Percentiles rank a stretch among this genome's conserved stretches.
Conservation (phyloP, 1,140 invertebrate species). For the Calycopis cecrops region DNA sequence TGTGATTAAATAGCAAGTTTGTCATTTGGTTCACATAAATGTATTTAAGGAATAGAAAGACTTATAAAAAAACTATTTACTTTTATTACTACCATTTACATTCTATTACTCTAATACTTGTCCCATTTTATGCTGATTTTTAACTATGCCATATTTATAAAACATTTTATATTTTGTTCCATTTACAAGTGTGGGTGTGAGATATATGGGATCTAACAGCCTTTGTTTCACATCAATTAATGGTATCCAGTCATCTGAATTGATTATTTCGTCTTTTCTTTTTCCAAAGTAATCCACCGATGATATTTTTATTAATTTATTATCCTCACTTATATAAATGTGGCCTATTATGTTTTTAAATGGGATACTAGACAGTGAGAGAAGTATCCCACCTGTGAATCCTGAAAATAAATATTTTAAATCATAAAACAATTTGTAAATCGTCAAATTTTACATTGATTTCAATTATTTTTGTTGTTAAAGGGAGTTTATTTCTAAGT, state of each 20-base stretch:
- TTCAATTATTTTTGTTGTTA: too few relatives aligned
- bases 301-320: conserved; percentile 72
- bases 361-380: conserved; percentile 54
- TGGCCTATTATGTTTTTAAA: conserved; percentile 74
- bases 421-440: too few relatives aligned
- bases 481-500: too few relatives aligned
- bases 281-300: conserved; percentile 76
- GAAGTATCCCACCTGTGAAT: conserved; percentile 47
- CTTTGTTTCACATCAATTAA: conserved; percentile 55
- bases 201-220: conserved; percentile 50
- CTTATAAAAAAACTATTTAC: conserved; percentile 24
- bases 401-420: conserved; percentile 45
- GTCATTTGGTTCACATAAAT: conserved; percentile 46
- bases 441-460: too few relatives aligned
- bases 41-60: conserved; percentile 55
- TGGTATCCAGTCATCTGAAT: conserved; percentile 65
- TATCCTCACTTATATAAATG: conserved; percentile 74
- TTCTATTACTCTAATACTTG: conserved; percentile 50
- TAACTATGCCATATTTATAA: conserved; percentile 50
- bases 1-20: conserved; percentile 43
- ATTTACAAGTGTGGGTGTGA: conserved; percentile 48
- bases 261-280: conserved; percentile 67
- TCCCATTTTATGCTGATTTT: conserved; percentile 48
- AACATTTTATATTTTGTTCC: conserved; percentile 60
- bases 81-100: conserved; percentile 24